These are phyloP conservation scores for Silurus aristotelis DNA, from an alignment of 2,797 vertebrate species.

Conservation along the genomic window DNA sequence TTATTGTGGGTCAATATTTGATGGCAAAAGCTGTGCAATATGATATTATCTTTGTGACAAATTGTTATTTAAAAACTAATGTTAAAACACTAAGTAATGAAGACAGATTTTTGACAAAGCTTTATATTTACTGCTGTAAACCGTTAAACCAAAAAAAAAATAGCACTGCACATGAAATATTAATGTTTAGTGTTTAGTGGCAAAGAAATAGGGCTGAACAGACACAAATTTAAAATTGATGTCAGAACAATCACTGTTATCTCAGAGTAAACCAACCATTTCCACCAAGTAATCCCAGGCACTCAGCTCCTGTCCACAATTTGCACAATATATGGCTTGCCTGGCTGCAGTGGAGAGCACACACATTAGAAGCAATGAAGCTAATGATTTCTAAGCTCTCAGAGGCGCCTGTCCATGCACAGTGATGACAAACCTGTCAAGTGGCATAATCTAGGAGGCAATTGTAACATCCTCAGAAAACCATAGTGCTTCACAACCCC, in stretches of 20 bases:
- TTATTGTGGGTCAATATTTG: slow-evolving; percentile 69
- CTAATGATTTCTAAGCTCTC: slow-evolving; percentile 98
- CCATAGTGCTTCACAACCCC: slow-evolving; percentile 77
- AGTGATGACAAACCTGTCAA: slow-evolving; percentile 95
- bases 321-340: slow-evolving; percentile 81
- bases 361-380: slow-evolving; percentile 96
- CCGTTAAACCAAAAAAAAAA: slow-evolving; percentile 44
- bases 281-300: slow-evolving; percentile 54
- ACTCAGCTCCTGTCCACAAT: slow-evolving; percentile 70
- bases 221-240: slow-evolving; percentile 8
- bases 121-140: slow-evolving; percentile 51
- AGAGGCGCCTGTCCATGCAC: slow-evolving; percentile 87
- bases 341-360: slow-evolving; percentile 79
- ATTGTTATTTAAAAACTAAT: slow-evolving; percentile 69
- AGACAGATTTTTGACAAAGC: slow-evolving; percentile 57
- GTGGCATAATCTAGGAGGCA: slow-evolving; percentile 89
- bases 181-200: background rate
- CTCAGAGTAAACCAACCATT: slow-evolving; percentile 47
- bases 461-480: slow-evolving; percentile 90
- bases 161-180: background rate
- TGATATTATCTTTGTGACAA: slow-evolving; percentile 72
- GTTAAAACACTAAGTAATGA: slow-evolving; percentile 68
- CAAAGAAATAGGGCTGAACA: slow-evolving; percentile 1
- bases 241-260: background rate
- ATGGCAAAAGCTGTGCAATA: slow-evolving; percentile 69